phyloP scores from a whole-genome alignment of 2,888 invertebrate species.

The Embidobia sp. region DNA sequence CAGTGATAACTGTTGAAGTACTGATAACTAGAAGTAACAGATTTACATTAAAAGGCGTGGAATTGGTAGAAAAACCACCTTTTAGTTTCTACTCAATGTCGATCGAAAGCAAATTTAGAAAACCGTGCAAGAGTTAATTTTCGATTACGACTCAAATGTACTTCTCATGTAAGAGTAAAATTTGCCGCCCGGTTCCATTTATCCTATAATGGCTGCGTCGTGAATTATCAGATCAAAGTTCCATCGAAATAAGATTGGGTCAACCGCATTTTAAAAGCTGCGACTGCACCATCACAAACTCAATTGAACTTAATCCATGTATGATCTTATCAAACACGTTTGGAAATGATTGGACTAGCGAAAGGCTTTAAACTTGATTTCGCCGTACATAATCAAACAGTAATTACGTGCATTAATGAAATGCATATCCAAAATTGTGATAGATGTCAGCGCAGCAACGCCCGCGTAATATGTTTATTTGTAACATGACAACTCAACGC shows the following conservation, averaged over 20 bases:
- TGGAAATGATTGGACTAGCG: conserved; percentile 18
- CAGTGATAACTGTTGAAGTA: too few species aligned
- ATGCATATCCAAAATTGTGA: conserved; percentile 5
- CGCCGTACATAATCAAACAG: conserved; percentile 7
- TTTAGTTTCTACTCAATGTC: neutral
- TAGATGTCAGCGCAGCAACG: neutral
- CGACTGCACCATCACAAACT: conserved; percentile 12
- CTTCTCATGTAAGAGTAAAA: conserved; percentile 13
- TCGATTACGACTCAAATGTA: conserved; percentile 16
- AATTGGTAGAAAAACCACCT: too few species aligned
- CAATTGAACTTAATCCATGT: conserved; percentile 24
- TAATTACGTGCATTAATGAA: conserved; percentile 20
- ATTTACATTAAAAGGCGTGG: too few species aligned
- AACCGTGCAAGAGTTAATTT: conserved; percentile 7
- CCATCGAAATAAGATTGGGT: conserved; percentile 45
- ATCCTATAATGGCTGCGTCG: conserved; percentile 32
- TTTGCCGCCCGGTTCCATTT: conserved; percentile 19
- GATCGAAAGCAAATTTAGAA: conserved; percentile 1
- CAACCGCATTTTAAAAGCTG: conserved; percentile 39
- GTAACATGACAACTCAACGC: conserved; percentile 9
- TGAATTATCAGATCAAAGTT: conserved; percentile 51
- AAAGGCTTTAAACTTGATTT: conserved; percentile 23
- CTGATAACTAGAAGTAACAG: too few species aligned
- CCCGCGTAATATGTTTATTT: too few species aligned
- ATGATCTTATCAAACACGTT: conserved; percentile 46